Conservation (phyloP, 2,113 vertebrate species). For the Osmerus eperlanus region DNA sequence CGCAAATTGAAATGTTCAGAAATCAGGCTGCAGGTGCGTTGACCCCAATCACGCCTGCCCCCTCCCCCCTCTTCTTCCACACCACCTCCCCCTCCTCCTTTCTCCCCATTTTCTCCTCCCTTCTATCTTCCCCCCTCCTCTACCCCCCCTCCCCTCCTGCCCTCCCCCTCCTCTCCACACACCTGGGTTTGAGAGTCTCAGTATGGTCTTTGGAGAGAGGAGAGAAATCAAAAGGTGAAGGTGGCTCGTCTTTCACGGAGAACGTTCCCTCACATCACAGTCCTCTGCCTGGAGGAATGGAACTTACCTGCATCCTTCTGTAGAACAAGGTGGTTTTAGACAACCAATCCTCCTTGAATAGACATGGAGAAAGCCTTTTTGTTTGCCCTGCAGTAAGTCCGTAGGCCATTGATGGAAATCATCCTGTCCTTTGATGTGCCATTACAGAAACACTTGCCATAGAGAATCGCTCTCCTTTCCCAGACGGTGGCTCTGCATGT, state of each 20-base stretch:
- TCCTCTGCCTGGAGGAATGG: too few relatives aligned
- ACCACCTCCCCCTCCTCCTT: background rate
- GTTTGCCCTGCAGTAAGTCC: conserved; percentile 12
- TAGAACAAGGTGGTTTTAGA: too few relatives aligned
- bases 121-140: background rate
- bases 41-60: conserved; percentile 4
- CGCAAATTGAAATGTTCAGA: background rate
- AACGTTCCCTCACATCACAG: too few relatives aligned
- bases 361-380: background rate
- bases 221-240: too few relatives aligned
- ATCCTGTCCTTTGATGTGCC: conserved; percentile 6
- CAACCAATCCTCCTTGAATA: too few relatives aligned
- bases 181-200: background rate
- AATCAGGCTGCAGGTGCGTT: conserved; percentile 5
- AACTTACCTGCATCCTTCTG: too few relatives aligned
- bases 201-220: background rate
- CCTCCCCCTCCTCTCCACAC: background rate
- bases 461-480: conserved; percentile 2
- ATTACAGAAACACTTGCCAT: background rate
- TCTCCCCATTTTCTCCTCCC: background rate
- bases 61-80: background rate
- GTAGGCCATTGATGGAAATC: background rate
- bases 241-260: too few relatives aligned
- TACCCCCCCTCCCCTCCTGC: background rate
- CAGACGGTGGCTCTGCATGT: conserved; percentile 17